Evolutionary conservation across 2,797 vertebrate genomes (phyloP), one percentile per base, ranked within the genome.

Genomic region (Myiotriccus ornatus): DNA sequence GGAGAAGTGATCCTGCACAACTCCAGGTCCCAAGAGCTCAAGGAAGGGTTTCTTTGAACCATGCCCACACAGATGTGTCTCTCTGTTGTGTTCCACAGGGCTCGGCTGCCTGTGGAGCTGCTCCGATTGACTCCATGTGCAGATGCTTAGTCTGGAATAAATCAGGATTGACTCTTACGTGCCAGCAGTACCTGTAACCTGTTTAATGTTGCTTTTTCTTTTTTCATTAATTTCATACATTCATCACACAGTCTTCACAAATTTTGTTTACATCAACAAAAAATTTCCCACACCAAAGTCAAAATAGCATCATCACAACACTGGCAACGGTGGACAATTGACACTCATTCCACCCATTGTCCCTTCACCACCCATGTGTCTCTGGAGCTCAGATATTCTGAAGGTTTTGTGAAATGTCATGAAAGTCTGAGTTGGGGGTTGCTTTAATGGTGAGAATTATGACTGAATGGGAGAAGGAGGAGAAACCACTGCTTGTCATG

Each of bases 41-140:
- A 69, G 92, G 41, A 90, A 67, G 34, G 16, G 20, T 46, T 94
- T 82, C 39, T 94, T 90, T 94, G 95, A 90, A 79, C 41, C 15
- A 87, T 96, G 69, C 87, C 85, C 80, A 79, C 91, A 90, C 89
- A 79, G 83, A 52, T 17, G 57, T 16, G 2, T 84, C 25, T 84
- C 30, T 84, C 67, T 81, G 23, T 59, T 55, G 39, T 63, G 22
- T 81, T 90, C 89, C 25, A 2, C 20, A 46, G 67, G 23, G 27
- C 69, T 93, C 0, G 8, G 49, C 79, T 86, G 52, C 71, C 49
- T 1, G 1, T 80, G 67, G 56, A 95, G 67, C 78, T 87, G 80
- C 57, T 77, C 57, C 0, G 1, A 18, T 81, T 88, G 79, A 73
- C 69, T 90, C 41, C 32, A 34, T n/a, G 77, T 79, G 63, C 52